Percentiles rank a stretch among this genome's conserved stretches.
Evolutionary conservation across 2,797 vertebrate genomes (phyloP).

Genomic region (Arremon aurantiirostris): DNA sequence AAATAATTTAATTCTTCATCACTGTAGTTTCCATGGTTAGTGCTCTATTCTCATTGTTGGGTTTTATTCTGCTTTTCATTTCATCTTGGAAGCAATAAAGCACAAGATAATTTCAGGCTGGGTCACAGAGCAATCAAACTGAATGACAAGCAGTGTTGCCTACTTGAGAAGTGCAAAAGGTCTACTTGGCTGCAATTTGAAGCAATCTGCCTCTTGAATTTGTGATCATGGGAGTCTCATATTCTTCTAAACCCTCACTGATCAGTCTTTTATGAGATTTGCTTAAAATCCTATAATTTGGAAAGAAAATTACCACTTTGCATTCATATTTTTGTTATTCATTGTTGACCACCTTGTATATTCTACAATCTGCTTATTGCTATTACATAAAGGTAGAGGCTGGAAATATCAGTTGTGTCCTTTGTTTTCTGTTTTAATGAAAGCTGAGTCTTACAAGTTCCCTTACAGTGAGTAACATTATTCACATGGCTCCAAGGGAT

Average conservation of each 20-base stretch:
- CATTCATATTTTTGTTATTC: neutral
- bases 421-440: neutral
- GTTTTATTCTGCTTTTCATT: slow-evolving; percentile 3
- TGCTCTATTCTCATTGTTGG: neutral
- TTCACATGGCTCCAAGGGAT: neutral
- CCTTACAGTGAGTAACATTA: neutral
- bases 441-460: neutral
- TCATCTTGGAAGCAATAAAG: neutral
- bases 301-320: neutral
- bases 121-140: slow-evolving; percentile 26
- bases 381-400: neutral
- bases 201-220: slow-evolving; percentile 41
- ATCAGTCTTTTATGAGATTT: neutral
- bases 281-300: neutral
- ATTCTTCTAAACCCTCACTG: neutral
- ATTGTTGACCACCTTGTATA: neutral
- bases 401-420: neutral
- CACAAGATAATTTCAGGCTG: neutral
- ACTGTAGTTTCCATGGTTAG: neutral
- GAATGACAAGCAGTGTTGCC: slow-evolving; percentile 13
- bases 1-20: neutral
- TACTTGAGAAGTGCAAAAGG: slow-evolving; percentile 35
- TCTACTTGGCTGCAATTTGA: slow-evolving; percentile 40
- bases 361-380: neutral
- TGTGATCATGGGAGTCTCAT: neutral